Evolutionary conservation across 2,888 invertebrate species (phyloP).

Genomic region (Melanargia galathea): DNA sequence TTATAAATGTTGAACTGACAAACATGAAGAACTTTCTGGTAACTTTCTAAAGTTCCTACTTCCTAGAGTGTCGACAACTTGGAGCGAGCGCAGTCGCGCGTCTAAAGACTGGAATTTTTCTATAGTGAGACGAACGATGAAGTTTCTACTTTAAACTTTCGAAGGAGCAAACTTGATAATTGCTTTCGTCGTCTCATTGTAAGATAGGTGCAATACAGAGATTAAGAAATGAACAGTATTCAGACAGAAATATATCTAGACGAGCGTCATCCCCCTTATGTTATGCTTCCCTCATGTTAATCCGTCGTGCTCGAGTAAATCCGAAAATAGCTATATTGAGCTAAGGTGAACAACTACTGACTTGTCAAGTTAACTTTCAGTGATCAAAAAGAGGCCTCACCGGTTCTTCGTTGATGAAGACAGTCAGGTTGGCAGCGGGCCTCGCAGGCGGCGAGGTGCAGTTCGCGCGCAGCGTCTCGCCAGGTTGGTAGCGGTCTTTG

Average conservation of each 20-base stretch:
- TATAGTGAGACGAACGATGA: constrained; percentile 3
- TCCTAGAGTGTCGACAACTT: not conserved
- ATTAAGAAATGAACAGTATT: not conserved
- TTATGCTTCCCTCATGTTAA: no score
- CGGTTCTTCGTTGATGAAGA: constrained; percentile 89
- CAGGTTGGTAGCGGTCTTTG: constrained; percentile 87
- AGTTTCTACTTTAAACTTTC: constrained; percentile 14
- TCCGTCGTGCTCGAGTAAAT: no score
- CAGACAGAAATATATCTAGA: no score
- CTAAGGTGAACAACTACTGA: no score
- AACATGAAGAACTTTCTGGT: not conserved
- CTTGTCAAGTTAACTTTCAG: no score
- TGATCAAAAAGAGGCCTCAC: constrained; percentile 63
- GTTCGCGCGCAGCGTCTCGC: constrained; percentile 88
- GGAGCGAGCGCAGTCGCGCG: not conserved
- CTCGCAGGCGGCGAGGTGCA: constrained; percentile 90
- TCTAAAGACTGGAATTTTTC: constrained; percentile 8
- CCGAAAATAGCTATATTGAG: no score
- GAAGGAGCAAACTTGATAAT: constrained; percentile 18
- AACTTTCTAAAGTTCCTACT: constrained; percentile 5
- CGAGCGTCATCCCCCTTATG: no score
- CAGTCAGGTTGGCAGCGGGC: constrained; percentile 88
- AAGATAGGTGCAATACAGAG: not conserved
- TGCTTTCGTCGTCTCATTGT: constrained; percentile 4
- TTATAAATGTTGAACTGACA: not conserved